A percentile compares a stretch with the other conserved stretches of the same genome.
These are phyloP conservation scores for Falcunculus frontatus DNA, from an alignment of 2,113 vertebrate species.

Conservation along the genomic window DNA sequence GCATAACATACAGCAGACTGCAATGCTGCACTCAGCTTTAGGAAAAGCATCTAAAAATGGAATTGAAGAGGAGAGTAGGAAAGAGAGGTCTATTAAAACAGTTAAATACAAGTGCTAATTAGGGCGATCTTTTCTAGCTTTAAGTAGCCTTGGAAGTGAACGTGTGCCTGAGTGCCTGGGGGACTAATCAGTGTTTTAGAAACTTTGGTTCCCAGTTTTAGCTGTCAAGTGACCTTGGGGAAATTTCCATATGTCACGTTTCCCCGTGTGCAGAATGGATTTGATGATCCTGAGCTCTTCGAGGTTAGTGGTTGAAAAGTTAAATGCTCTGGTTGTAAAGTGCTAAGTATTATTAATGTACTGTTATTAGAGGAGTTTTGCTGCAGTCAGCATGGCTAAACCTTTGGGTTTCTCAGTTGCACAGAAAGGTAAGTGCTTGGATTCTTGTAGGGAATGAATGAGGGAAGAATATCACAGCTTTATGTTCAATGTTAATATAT, in stretches of 20 bases:
- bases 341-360: background rate
- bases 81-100: background rate
- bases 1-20: slow-evolving; percentile 2
- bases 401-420: background rate
- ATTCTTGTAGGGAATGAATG: background rate
- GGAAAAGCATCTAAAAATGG: background rate
- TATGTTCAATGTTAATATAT: background rate
- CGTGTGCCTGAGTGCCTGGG: background rate
- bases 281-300: background rate
- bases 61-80: background rate
- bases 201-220: background rate
- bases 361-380: background rate
- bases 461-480: background rate
- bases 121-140: background rate
- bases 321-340: background rate
- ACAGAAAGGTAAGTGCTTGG: background rate
- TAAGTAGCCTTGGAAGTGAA: background rate
- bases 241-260: background rate
- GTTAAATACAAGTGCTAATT: background rate
- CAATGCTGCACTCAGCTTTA: background rate
- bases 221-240: background rate
- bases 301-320: background rate
- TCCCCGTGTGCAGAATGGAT: background rate
- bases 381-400: background rate
- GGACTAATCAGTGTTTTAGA: background rate